A percentile compares a stretch with the other conserved stretches of the same genome.
These are phyloP conservation scores for Bothrops jararaca DNA, from an alignment of 2,113 vertebrate species.

Conservation along the genomic window DNA sequence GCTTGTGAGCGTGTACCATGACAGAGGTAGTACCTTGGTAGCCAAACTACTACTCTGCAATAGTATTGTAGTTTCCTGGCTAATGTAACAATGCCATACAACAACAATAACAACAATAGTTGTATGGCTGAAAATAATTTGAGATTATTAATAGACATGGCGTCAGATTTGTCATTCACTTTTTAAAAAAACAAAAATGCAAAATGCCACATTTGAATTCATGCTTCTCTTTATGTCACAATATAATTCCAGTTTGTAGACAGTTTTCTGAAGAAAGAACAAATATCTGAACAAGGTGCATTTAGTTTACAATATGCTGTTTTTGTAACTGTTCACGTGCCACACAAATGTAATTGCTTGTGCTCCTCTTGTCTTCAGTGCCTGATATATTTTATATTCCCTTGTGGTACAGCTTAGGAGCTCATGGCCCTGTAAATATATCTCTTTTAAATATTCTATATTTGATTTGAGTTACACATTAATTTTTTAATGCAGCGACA, in stretches of 20 bases:
- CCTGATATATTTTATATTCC: background rate
- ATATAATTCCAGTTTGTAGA: accelerated
- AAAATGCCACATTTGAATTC: background rate
- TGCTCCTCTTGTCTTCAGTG: background rate
- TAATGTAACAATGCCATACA: background rate
- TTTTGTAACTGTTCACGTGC: background rate
- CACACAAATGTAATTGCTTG: accelerated
- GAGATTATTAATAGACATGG: background rate
- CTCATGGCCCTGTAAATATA: background rate
- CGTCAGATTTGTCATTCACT: background rate
- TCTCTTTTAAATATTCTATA: slow-evolving; percentile 6
- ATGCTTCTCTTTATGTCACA: background rate
- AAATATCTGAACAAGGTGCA: background rate
- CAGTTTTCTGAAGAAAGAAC: background rate
- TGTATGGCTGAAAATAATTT: background rate
- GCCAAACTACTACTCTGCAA: background rate
- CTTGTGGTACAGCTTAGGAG: background rate
- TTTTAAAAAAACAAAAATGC: background rate
- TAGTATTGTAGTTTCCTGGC: background rate
- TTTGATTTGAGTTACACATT: slow-evolving; percentile 27
- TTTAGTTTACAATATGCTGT: background rate
- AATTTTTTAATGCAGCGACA: slow-evolving; percentile 1
- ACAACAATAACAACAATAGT: background rate
- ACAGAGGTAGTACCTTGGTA: background rate
- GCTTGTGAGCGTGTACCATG: background rate